phyloP scores from a whole-genome alignment of 2,888 invertebrate species.

The Conus canariensis region DNA sequence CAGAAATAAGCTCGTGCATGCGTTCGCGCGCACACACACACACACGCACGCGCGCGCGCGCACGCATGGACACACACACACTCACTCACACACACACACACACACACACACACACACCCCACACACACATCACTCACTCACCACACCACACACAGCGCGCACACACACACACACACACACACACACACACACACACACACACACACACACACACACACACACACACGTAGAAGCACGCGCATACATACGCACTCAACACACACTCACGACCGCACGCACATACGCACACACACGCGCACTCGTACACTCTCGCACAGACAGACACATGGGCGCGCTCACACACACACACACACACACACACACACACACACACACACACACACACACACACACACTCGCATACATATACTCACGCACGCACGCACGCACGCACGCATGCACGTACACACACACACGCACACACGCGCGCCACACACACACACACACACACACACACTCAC shows the following conservation, averaged over 20 bases:
- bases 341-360: background rate
- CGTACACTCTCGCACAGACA: background rate
- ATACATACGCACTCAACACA: background rate
- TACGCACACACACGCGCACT: background rate
- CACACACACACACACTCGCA: background rate
- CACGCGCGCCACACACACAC: background rate
- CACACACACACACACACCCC: slow-evolving; percentile 4
- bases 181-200: background rate
- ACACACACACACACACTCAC: background rate
- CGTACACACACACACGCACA: background rate
- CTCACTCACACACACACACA: background rate
- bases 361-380: background rate
- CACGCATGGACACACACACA: background rate
- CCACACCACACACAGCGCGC: background rate
- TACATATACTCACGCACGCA: background rate
- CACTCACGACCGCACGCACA: background rate
- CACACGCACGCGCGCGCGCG: background rate
- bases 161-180: background rate
- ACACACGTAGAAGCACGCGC: background rate
- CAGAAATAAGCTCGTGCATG: no score
- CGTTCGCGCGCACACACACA: no score
- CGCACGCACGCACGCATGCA: background rate
- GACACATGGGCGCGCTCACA: background rate
- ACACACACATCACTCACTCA: background rate
- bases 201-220: background rate